Evolutionary conservation across 2,888 invertebrate genomes (phyloP).

Genomic region (Clitarchus hookeri): DNA sequence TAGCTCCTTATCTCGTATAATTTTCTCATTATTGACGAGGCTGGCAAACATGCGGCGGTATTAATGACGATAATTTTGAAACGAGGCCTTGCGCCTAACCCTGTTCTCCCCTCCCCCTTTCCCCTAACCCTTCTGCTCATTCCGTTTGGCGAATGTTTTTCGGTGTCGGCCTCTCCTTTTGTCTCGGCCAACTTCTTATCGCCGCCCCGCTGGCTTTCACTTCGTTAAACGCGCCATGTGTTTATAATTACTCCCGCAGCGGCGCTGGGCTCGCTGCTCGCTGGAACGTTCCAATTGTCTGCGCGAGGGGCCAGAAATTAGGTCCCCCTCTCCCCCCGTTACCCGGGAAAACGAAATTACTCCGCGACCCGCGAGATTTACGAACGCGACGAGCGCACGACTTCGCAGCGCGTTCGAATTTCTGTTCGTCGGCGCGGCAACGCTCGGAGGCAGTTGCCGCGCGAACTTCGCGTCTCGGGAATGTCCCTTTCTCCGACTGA

Average conservation of each 20-base stretch:
- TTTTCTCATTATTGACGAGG: constrained; percentile 9
- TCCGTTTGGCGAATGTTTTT: neutral
- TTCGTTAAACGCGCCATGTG: constrained; percentile 14
- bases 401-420: neutral
- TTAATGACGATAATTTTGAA: constrained; percentile 9
- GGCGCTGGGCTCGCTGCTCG: neutral
- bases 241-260: neutral
- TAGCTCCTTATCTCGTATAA: constrained; percentile 4
- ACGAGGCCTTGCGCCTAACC: neutral
- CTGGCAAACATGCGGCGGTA: neutral
- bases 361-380: neutral
- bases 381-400: neutral
- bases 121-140: no score
- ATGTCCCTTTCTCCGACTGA: no score
- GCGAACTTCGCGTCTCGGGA: no score
- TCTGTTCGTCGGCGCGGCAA: no score
- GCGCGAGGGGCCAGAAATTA: neutral
- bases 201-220: neutral
- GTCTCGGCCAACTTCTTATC: neutral
- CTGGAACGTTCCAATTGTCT: constrained; percentile 1
- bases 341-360: neutral
- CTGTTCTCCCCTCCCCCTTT: neutral
- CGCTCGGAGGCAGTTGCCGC: no score
- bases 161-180: neutral
- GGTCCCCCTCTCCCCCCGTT: neutral